Conservation (phyloP, 2,888 invertebrate species). For the Geotrupes spiniger region DNA sequence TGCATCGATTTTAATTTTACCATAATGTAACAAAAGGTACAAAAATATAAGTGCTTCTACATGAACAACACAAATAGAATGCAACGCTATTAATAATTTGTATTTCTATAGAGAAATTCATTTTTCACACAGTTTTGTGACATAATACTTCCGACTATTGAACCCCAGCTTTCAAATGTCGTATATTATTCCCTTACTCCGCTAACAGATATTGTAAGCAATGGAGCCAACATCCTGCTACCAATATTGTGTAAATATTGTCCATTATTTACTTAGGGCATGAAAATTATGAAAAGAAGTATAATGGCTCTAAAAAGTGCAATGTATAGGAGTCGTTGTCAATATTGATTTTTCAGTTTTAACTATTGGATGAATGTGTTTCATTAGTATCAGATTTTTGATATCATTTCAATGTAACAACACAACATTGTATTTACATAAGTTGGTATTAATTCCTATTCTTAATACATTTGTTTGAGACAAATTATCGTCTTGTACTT, state of each 20-base stretch:
- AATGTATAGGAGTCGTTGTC: conserved; percentile 19
- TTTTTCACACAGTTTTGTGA: conserved; percentile 27
- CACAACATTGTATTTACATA: too few species aligned
- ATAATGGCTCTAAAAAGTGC: conserved; percentile 23
- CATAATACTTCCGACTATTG: conserved; percentile 24
- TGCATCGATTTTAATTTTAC: conserved; percentile 18
- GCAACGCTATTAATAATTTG: conserved; percentile 26
- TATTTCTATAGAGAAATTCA: conserved; percentile 24
- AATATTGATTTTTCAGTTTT: conserved; percentile 22
- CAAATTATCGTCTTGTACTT: too few species aligned
- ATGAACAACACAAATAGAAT: conserved; percentile 19
- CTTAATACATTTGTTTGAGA: not conserved
- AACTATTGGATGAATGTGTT: conserved; percentile 16
- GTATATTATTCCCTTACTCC: conserved; percentile 26
- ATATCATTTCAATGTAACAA: too few species aligned
- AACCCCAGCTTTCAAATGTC: conserved; percentile 29
- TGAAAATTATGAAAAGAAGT: conserved; percentile 24
- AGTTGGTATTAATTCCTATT: too few species aligned
- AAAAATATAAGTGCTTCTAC: conserved; percentile 17
- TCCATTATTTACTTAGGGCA: conserved; percentile 25
- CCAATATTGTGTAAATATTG: conserved; percentile 24
- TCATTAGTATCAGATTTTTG: too few species aligned
- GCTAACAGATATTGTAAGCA: conserved; percentile 38
- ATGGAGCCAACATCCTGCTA: conserved; percentile 43
- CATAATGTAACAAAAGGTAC: conserved; percentile 4